Percentiles rank a stretch among this genome's conserved stretches.
phyloP scores from a whole-genome alignment of 2,797 vertebrate species.

The Coendou prehensilis region DNA sequence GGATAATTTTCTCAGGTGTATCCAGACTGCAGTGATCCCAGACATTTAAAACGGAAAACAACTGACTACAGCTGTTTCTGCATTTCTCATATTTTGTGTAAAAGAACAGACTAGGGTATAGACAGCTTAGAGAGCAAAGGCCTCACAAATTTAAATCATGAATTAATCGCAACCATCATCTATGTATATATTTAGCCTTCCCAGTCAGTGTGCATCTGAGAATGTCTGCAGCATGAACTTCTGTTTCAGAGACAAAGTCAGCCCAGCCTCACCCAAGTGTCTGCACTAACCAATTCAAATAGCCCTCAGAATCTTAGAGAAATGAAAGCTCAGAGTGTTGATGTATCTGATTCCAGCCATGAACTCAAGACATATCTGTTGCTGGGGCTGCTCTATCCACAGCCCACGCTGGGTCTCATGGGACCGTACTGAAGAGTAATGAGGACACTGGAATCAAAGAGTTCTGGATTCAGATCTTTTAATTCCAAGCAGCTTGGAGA shows the following conservation, averaged over 20 bases:
- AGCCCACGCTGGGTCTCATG: neutral
- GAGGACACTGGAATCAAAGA: neutral
- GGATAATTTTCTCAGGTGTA: neutral
- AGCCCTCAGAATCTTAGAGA: neutral
- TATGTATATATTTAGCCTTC: neutral
- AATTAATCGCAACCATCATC: neutral
- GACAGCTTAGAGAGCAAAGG: neutral
- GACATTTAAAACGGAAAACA: neutral
- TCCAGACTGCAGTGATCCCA: neutral
- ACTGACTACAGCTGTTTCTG: neutral
- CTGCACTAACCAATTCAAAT: neutral
- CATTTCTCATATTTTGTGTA: neutral
- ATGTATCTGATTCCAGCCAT: neutral
- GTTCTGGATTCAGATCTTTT: neutral
- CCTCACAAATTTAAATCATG: neutral
- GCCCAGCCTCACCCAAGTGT: neutral
- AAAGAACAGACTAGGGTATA: neutral
- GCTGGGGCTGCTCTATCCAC: neutral
- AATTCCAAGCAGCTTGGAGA: neutral
- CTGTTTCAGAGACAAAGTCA: neutral
- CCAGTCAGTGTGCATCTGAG: neutral
- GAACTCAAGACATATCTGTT: neutral
- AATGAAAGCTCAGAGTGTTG: neutral
- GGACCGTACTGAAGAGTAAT: neutral
- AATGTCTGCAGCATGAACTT: neutral